Evolutionary conservation across 2,888 invertebrate genomes (phyloP).

Genomic region (Maniola hyperantus): DNA sequence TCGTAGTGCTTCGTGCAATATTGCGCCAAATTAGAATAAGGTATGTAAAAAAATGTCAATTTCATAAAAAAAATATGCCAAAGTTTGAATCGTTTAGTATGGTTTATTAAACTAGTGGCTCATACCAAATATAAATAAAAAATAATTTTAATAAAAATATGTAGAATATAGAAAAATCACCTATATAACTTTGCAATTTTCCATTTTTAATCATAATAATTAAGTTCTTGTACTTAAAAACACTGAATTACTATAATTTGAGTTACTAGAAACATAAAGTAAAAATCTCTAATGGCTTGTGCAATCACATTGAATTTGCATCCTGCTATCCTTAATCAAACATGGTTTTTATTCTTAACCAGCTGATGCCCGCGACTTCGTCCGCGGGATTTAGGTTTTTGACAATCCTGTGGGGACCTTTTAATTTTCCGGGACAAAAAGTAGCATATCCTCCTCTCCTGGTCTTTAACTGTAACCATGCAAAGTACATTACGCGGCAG

Average conservation of each 20-base stretch:
- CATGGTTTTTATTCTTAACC: no score
- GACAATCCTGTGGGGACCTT: no score
- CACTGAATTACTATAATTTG: background rate
- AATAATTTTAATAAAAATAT: slow-evolving; percentile 16
- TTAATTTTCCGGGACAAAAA: no score
- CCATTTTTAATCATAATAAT: background rate
- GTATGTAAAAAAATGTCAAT: background rate
- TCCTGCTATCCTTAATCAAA: no score
- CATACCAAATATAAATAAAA: slow-evolving; percentile 20
- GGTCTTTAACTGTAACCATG: no score
- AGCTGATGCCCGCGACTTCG: no score
- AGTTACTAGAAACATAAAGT: background rate
- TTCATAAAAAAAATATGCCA: slow-evolving; percentile 17
- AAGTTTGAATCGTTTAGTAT: slow-evolving; percentile 34
- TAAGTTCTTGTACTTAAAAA: background rate
- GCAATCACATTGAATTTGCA: background rate
- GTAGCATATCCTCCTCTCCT: no score
- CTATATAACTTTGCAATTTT: background rate
- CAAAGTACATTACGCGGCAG: no score
- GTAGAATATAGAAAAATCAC: background rate
- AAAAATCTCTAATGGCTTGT: background rate
- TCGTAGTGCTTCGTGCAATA: slow-evolving; percentile 33
- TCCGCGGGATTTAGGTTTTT: no score
- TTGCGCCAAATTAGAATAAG: slow-evolving; percentile 31
- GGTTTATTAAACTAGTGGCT: slow-evolving; percentile 28